phyloP scores from a whole-genome alignment of 2,888 invertebrate species.

The Schrankia costaestrigalis region DNA sequence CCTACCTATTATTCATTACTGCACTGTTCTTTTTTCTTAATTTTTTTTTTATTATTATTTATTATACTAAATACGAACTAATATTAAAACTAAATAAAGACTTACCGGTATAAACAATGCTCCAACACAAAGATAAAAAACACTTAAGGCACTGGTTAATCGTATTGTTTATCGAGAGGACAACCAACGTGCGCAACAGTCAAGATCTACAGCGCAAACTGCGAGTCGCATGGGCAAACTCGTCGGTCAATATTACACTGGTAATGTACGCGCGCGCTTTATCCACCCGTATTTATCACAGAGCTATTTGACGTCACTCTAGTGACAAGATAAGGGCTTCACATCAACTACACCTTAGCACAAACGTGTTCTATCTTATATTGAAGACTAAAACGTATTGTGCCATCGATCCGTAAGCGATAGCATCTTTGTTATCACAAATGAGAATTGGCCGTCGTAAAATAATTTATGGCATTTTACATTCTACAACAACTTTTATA shows the following conservation, averaged over 20 bases:
- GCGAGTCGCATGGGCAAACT: slow-evolving; percentile 47
- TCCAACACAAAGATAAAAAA: slow-evolving; percentile 41
- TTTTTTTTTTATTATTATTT: no score
- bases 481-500: no score
- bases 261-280: slow-evolving; percentile 70
- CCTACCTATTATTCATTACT: no score
- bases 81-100: slow-evolving; percentile 20
- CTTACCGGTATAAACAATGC: slow-evolving; percentile 46
- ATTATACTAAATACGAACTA: no score
- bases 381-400: slow-evolving; percentile 11
- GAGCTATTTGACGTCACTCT: slow-evolving; percentile 58
- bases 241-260: slow-evolving; percentile 57
- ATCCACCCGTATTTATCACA: slow-evolving; percentile 62
- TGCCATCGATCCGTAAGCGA: slow-evolving; percentile 5
- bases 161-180: slow-evolving; percentile 15
- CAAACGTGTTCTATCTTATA: slow-evolving; percentile 45
- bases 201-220: slow-evolving; percentile 41
- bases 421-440: no score
- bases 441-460: no score
- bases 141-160: slow-evolving; percentile 52
- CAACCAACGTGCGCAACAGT: slow-evolving; percentile 38
- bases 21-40: no score
- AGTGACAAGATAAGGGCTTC: slow-evolving; percentile 43
- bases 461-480: no score
- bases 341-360: slow-evolving; percentile 35